Conservation (phyloP, 23 tunicate genomes). For the Ciona savignyi region DNA sequence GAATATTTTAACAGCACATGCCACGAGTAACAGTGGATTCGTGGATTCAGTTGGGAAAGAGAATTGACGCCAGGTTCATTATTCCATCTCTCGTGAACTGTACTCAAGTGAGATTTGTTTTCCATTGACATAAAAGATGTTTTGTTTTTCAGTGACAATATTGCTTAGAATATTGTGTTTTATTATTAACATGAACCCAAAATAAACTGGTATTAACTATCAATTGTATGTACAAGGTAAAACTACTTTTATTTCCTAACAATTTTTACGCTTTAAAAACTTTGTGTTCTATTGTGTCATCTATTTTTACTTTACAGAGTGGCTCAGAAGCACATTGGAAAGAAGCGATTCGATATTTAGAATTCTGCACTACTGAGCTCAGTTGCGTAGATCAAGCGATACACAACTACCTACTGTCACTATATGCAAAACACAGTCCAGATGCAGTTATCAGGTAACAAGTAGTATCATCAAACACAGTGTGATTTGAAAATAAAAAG, state of each 20-base stretch:
- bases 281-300: too few relatives aligned
- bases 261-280: too few relatives aligned
- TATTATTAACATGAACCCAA: too few relatives aligned
- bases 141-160: too few relatives aligned
- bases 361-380: conserved; percentile 37
- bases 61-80: conserved; percentile 44
- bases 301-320: conserved; percentile 4
- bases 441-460: conserved; percentile 42
- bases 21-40: conserved; percentile 61
- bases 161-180: too few relatives aligned
- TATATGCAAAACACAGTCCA: conserved; percentile 76
- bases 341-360: conserved; percentile 75
- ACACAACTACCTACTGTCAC: conserved; percentile 77
- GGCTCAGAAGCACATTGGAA: conserved; percentile 16
- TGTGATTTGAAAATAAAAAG: too few relatives aligned
- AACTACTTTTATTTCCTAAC: too few relatives aligned
- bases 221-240: too few relatives aligned
- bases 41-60: conserved; percentile 50
- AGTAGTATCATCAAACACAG: too few relatives aligned
- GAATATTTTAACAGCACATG: conserved; percentile 41
- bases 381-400: conserved; percentile 58
- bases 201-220: too few relatives aligned
- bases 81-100: conserved; percentile 82
- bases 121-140: too few relatives aligned
- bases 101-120: conserved; percentile 60